Evolutionary conservation across 2,888 invertebrate species (phyloP).

Genomic region (Agrotis puta): DNA sequence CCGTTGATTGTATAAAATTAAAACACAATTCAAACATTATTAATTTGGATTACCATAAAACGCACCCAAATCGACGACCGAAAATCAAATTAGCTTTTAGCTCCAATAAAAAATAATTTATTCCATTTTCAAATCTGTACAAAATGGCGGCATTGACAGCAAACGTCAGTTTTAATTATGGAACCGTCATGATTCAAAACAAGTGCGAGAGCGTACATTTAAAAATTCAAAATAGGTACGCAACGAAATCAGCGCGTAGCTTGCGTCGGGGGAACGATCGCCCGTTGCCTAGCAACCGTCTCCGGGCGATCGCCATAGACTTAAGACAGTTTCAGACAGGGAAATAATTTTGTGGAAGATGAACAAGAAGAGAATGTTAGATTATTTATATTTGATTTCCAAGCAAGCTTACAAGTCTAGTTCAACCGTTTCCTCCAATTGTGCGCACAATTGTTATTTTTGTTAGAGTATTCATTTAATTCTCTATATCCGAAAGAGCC

Average conservation of each 20-base stretch:
- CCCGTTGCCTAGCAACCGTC: constrained; percentile 80
- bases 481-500: too few relatives aligned
- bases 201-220: constrained; percentile 53
- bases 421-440: too few relatives aligned
- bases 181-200: constrained; percentile 53
- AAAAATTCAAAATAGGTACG: constrained; percentile 71
- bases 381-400: too few relatives aligned
- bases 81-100: constrained; percentile 34
- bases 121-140: constrained; percentile 41
- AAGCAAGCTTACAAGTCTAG: too few relatives aligned
- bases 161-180: constrained; percentile 62
- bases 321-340: constrained; percentile 45
- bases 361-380: background rate
- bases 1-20: constrained; percentile 5
- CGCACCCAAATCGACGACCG: background rate
- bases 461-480: too few relatives aligned
- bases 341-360: background rate
- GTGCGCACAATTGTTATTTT: too few relatives aligned
- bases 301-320: constrained; percentile 68
- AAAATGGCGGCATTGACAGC: constrained; percentile 55
- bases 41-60: constrained; percentile 42
- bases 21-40: constrained; percentile 12
- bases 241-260: constrained; percentile 70
- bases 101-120: constrained; percentile 49
- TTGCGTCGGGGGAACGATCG: constrained; percentile 76